These are phyloP conservation scores for Plebejus anna DNA, from an alignment of 2,888 invertebrate genomes.

Conservation along the genomic window DNA sequence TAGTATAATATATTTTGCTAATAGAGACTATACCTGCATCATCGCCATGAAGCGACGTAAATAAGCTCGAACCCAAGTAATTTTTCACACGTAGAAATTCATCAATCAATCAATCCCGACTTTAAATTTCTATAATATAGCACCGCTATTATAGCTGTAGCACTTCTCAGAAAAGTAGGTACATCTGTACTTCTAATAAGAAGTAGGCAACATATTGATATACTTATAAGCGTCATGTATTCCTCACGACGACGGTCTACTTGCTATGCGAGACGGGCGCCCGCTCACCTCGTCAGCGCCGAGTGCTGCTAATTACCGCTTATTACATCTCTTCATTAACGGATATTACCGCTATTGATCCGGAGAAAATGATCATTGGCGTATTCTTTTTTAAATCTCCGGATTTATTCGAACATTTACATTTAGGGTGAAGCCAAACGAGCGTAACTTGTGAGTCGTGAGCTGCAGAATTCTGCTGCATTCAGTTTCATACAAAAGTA, in stretches of 20 bases:
- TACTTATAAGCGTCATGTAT: neutral
- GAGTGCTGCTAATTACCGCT: conserved; percentile 24
- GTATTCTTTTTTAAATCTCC: neutral
- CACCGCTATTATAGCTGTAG: no score
- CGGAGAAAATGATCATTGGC: conserved; percentile 14
- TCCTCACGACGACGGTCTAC: conserved; percentile 2
- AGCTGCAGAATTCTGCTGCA: no score
- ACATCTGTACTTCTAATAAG: neutral
- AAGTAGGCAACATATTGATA: neutral
- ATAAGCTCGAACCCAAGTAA: no score
- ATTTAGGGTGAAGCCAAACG: neutral
- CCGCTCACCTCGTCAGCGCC: conserved; percentile 35
- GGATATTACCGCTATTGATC: conserved; percentile 16
- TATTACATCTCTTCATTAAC: conserved; percentile 28
- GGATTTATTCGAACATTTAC: neutral
- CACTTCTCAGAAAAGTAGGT: no score
- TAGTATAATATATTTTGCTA: no score
- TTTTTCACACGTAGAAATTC: no score
- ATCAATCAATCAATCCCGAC: no score
- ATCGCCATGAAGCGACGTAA: no score
- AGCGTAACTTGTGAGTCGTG: no score
- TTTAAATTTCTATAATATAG: no score
- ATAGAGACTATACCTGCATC: no score
- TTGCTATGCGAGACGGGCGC: conserved; percentile 34
- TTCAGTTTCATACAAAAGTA: no score